Conservation (phyloP, 2,888 invertebrate genomes). For the Aleiodes leptofemur region DNA sequence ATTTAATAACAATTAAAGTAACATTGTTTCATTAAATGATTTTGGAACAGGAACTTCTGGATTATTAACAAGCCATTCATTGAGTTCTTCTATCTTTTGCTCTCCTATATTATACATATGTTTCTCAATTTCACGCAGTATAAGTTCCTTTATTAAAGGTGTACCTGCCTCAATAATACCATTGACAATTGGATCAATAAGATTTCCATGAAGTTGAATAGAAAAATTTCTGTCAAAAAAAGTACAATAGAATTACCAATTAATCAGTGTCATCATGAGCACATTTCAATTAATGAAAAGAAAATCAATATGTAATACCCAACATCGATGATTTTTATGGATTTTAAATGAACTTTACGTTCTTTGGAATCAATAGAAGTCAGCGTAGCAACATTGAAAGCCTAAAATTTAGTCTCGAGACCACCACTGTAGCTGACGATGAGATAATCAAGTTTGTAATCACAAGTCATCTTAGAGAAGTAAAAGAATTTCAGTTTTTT, state of each 20-base stretch:
- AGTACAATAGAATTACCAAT: too few species aligned
- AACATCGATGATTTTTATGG: constrained; percentile 51
- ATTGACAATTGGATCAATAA: constrained; percentile 6
- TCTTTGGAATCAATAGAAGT: constrained; percentile 47
- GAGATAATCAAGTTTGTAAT: constrained; percentile 55
- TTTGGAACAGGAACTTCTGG: not conserved
- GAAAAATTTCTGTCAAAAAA: constrained; percentile 8
- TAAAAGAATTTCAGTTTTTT: not conserved
- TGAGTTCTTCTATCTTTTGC: constrained; percentile 14
- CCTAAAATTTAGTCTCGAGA: constrained; percentile 48
- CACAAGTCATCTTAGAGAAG: constrained; percentile 56
- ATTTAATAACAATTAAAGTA: not conserved
- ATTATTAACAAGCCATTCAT: constrained; percentile 9
- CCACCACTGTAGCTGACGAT: constrained; percentile 56
- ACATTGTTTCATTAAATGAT: not conserved
- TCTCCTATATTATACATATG: not conserved
- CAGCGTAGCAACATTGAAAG: constrained; percentile 47
- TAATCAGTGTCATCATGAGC: too few species aligned
- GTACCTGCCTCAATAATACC: not conserved
- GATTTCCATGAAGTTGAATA: constrained; percentile 10
- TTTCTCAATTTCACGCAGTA: constrained; percentile 6
- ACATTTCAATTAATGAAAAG: too few species aligned
- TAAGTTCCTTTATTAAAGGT: not conserved
- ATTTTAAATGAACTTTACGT: constrained; percentile 48
- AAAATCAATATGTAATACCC: constrained; percentile 53